Conservation (phyloP, 2,888 invertebrate genomes). For the Orchestes rusci region DNA sequence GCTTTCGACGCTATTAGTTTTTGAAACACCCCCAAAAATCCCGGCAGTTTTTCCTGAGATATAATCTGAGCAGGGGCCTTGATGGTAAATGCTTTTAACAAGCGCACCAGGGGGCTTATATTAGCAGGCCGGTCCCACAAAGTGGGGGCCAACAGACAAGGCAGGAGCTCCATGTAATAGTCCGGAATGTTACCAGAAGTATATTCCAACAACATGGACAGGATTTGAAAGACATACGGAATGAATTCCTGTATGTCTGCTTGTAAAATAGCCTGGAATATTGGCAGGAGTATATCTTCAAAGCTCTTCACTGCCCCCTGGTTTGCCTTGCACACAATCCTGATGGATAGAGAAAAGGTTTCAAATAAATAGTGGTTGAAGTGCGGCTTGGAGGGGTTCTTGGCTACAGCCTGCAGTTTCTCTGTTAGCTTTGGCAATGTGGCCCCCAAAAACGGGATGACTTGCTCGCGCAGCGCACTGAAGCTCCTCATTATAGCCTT, state of each 20-base stretch:
- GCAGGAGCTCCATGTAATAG: constrained; percentile 83
- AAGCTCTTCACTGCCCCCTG: constrained; percentile 75
- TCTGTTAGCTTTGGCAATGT: constrained; percentile 78
- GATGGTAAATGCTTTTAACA: constrained; percentile 79
- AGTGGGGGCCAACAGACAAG: constrained; percentile 80
- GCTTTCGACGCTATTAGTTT: constrained; percentile 91
- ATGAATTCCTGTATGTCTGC: constrained; percentile 96
- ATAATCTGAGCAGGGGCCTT: constrained; percentile 64
- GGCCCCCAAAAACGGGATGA: constrained; percentile 72
- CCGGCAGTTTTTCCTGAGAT: constrained; percentile 62
- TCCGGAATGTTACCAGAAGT: constrained; percentile 57
- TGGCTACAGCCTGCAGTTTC: constrained; percentile 74
- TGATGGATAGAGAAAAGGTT: constrained; percentile 81
- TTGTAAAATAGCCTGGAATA: constrained; percentile 89
- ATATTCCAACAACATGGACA: constrained; percentile 82
- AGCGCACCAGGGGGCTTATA: constrained; percentile 86
- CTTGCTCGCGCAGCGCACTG: constrained; percentile 69
- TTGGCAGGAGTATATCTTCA: constrained; percentile 88
- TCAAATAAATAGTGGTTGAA: constrained; percentile 99
- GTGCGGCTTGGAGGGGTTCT: constrained; percentile 93
- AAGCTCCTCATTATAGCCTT: constrained; percentile 93
- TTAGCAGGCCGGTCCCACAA: constrained; percentile 94
- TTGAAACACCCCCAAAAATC: constrained; percentile 90
- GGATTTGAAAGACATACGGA: constrained; percentile 97
- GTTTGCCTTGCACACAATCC: constrained; percentile 81